Conservation (phyloP, 2,888 invertebrate species). For the Yponomeuta malinellus region DNA sequence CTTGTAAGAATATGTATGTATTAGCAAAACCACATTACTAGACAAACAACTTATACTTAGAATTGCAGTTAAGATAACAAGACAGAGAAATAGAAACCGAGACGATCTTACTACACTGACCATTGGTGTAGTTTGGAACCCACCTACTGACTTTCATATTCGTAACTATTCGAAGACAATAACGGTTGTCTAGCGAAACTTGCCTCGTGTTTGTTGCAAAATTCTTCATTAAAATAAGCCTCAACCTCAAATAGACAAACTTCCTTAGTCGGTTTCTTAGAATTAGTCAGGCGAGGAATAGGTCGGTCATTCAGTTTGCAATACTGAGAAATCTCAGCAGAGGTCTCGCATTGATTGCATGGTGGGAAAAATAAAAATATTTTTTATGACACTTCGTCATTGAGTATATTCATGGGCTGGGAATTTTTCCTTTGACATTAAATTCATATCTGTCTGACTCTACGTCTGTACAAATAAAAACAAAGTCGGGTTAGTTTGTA, state of each 20-base stretch:
- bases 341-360: not conserved
- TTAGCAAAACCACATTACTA: not conserved
- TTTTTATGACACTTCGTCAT: not conserved
- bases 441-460: not conserved
- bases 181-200: not conserved
- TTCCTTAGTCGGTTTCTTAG: not conserved
- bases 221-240: not conserved
- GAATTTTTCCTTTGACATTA: not conserved
- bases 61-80: not conserved
- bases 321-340: not conserved
- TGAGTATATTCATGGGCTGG: not conserved
- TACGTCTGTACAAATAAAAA: no score
- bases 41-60: not conserved
- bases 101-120: not conserved
- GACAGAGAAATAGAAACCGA: not conserved
- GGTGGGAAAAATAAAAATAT: not conserved
- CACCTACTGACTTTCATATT: not conserved
- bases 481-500: no score
- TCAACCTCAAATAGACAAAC: not conserved
- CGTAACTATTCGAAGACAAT: not conserved
- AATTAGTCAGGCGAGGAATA: not conserved
- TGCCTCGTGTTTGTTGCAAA: not conserved
- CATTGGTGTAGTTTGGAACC: not conserved
- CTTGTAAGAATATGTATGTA: not conserved
- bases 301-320: not conserved